phyloP scores from a whole-genome alignment of 2,113 vertebrate genomes.

The Cheilinus undulatus region DNA sequence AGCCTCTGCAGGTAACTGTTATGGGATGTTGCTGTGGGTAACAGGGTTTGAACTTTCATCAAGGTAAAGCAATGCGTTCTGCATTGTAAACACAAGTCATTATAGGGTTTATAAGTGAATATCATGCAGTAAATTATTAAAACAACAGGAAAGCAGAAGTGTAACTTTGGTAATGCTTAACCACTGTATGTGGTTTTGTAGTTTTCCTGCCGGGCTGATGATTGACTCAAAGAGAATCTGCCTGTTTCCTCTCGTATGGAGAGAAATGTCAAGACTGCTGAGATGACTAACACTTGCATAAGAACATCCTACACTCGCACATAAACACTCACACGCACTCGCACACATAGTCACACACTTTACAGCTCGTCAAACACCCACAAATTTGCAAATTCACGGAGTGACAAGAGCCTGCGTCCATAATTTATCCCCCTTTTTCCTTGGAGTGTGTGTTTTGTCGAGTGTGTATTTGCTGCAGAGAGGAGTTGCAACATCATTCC shows the following conservation, averaged over 20 bases:
- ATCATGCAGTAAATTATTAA: not conserved
- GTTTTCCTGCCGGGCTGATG: slow-evolving; percentile 1
- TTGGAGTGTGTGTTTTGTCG: slow-evolving; percentile 19
- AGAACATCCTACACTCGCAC: slow-evolving; percentile 60
- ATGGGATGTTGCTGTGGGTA: not conserved
- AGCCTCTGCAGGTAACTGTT: not conserved
- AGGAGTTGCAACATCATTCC: slow-evolving; percentile 6
- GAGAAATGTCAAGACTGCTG: slow-evolving; percentile 40
- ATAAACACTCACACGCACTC: slow-evolving; percentile 31
- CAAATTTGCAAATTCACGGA: slow-evolving; percentile 36
- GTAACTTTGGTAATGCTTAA: not conserved
- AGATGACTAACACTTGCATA: slow-evolving; percentile 72
- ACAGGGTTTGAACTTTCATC: not conserved
- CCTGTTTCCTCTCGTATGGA: slow-evolving; percentile 19
- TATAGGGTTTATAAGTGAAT: not conserved
- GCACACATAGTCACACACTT: slow-evolving; percentile 24
- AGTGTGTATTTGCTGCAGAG: slow-evolving; percentile 6
- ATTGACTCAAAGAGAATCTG: slow-evolving; percentile 50
- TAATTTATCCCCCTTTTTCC: slow-evolving; percentile 16
- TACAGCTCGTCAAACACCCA: slow-evolving; percentile 57
- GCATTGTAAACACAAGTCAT: not conserved
- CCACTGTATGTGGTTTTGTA: not conserved
- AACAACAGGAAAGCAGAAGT: not conserved
- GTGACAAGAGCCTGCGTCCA: slow-evolving; percentile 41
- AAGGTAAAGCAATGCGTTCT: not conserved